Evolutionary conservation across 1,140 invertebrate genomes (phyloP).

Genomic region (Yoshiicerus persimilis): DNA sequence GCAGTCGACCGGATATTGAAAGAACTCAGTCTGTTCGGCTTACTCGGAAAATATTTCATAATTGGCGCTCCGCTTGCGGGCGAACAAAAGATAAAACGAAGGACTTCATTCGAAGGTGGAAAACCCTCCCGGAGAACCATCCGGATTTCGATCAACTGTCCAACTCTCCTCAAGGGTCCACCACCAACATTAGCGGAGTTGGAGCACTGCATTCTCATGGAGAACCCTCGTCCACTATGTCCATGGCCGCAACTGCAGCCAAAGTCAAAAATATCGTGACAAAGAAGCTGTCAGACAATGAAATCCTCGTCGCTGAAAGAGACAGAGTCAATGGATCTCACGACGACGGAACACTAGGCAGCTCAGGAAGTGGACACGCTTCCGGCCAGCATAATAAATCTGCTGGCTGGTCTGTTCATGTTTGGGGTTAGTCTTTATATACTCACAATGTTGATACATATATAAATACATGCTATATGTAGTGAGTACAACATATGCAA

Average conservation of each 20-base stretch:
- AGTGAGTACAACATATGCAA: neutral
- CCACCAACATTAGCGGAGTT: neutral
- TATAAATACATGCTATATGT: too few species aligned
- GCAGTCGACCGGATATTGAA: conserved; percentile 29
- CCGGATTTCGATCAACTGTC: conserved; percentile 41
- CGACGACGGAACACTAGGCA: neutral
- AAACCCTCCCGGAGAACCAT: conserved; percentile 49
- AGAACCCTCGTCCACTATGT: neutral
- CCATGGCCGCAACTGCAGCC: neutral
- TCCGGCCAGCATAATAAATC: conserved; percentile 35
- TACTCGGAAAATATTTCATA: conserved; percentile 47
- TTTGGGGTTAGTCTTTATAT: conserved; percentile 44
- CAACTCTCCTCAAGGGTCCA: neutral
- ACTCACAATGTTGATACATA: neutral
- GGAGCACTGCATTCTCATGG: neutral
- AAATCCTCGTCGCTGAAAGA: neutral
- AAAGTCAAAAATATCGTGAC: neutral
- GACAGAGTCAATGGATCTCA: conserved; percentile 5
- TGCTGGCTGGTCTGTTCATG: conserved; percentile 48
- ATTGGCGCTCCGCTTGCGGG: conserved; percentile 49
- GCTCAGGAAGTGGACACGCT: neutral
- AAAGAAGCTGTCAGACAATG: neutral
- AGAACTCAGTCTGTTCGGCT: conserved; percentile 38
- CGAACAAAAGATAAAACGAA: conserved; percentile 48
- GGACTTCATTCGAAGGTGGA: conserved; percentile 47